Conservation (phyloP, 2,888 invertebrate genomes). For the Heliconius ethilla region DNA sequence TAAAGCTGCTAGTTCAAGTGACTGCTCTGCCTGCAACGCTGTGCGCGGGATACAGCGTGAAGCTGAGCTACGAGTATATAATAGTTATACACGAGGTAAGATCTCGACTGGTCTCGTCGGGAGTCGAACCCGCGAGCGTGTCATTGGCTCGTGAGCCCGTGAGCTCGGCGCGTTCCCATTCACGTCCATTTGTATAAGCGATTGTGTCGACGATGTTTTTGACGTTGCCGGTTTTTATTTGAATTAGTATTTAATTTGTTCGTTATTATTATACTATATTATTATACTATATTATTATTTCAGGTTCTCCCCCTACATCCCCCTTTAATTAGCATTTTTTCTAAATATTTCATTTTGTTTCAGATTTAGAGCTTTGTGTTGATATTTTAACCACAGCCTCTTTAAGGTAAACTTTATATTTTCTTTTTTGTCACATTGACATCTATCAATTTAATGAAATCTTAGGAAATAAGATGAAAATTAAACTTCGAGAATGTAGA, state of each 20-base stretch:
- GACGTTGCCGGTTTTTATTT: background rate
- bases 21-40: too few species aligned
- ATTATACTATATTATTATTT: too few species aligned
- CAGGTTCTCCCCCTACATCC: too few species aligned
- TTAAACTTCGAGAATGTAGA: too few species aligned
- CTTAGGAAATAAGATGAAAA: too few species aligned
- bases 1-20: too few species aligned
- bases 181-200: background rate
- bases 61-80: too few species aligned
- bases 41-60: too few species aligned
- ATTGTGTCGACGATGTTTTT: conserved; percentile 17
- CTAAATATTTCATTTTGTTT: background rate
- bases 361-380: background rate
- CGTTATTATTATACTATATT: too few species aligned
- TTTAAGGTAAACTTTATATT: background rate
- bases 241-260: background rate
- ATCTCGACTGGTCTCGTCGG: conserved; percentile 40
- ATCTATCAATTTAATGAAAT: too few species aligned
- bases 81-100: conserved; percentile 14
- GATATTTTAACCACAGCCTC: background rate
- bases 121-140: conserved; percentile 48
- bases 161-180: conserved; percentile 40
- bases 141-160: conserved; percentile 48
- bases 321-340: too few species aligned
- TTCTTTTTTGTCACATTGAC: background rate